Evolutionary conservation across 2,888 invertebrate genomes (phyloP), one percentile per base, ranked within the genome.

Genomic region (Lumbricus terrestris): DNA sequence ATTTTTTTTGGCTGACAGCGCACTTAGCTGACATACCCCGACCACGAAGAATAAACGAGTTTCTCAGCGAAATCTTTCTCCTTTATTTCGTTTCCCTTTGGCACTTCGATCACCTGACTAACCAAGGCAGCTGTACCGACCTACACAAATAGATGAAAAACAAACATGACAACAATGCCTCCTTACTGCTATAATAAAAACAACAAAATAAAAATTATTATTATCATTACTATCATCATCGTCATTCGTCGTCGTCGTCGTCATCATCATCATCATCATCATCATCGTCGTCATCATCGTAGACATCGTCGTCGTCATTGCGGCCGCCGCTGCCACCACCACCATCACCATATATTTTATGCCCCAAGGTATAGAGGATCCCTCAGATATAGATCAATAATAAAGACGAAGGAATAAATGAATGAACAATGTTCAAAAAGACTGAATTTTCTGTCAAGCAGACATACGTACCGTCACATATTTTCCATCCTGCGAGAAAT

Each of bases 1-100:
- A 54, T 29, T 0, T 0, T 5, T 54, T 16, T 54, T 54, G 16
- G 18, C 29, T 16, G 0, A n/a, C n/a, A 69, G 29, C 0, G n/a
- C 6, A n/a, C n/a, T 69, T 69, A n/a, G 47, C 82, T 11, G 16
- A 47, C 89, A 89, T 92, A 94, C 95, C 95, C 95, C 34, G 94
- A 95, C 95, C 95, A 95, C 18, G 94, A 92, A 33, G 93, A 93
- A 94, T 94, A 95, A 18, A 94, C 94, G 35, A 95, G 94, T 89
- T 93, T 94, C 34, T 92, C 92, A 23, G 93, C 92, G 34, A 93
- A 90, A 35, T 91, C 92, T 69, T 92, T 91, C 91, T 94, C 93
- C 37, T 93, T 93, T 16, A 95, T 92, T 42, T 94, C 92, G 35
- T 92, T 93, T 29, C 95, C 94, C 89, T 90, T 90, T n/a, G 94